phyloP scores from a whole-genome alignment of 2,797 vertebrate genomes.

The Morelia viridis region DNA sequence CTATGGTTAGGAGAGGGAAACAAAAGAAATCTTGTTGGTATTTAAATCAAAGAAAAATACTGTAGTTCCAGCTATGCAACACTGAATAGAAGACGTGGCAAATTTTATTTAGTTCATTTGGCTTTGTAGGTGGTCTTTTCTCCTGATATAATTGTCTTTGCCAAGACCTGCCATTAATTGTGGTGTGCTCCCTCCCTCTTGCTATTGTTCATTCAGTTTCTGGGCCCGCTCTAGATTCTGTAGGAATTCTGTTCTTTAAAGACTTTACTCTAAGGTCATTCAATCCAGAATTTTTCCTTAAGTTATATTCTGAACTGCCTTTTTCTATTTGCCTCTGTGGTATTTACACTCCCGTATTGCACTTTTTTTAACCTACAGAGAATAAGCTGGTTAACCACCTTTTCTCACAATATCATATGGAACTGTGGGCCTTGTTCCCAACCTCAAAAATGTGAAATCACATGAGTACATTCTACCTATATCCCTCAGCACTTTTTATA shows the following conservation, averaged over 20 bases:
- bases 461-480: not conserved
- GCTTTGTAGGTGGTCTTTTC: conserved; percentile 66
- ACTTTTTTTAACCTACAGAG: conserved; percentile 12
- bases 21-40: conserved; percentile 26
- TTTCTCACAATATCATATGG: not conserved
- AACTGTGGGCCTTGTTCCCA: conserved; percentile 24
- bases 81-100: conserved; percentile 50
- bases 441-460: conserved; percentile 36
- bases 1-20: conserved; percentile 24
- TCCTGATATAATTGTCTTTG: conserved; percentile 50
- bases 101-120: conserved; percentile 36
- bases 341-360: conserved; percentile 50
- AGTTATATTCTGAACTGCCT: conserved; percentile 48
- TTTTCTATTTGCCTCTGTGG: conserved; percentile 48
- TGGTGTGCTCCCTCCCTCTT: conserved; percentile 18
- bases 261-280: conserved; percentile 22
- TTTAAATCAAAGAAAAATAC: conserved; percentile 34
- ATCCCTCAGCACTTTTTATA: not conserved
- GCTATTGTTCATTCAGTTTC: conserved; percentile 45
- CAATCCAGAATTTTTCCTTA: conserved; percentile 48
- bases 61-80: not conserved
- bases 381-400: not conserved
- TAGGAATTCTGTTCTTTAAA: conserved; percentile 46
- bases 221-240: conserved; percentile 42
- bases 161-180: conserved; percentile 58